Percentiles rank a stretch among this genome's conserved stretches.
Evolutionary conservation across 1,140 invertebrate species (phyloP).

Genomic region (Sitophilus oryzae): DNA sequence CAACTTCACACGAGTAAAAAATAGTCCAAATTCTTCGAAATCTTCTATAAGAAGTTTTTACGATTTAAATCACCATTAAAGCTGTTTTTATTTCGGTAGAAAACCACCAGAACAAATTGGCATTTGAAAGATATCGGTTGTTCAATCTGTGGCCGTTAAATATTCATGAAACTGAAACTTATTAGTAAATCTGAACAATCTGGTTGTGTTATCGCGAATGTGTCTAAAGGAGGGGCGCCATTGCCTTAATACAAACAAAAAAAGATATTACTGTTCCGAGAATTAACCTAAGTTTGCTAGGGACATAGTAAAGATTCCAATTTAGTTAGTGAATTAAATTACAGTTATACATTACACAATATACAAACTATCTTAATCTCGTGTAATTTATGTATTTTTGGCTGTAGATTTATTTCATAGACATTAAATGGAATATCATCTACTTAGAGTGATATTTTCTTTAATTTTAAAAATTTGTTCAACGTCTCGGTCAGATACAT

Average conservation of each 20-base stretch:
- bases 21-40: not conserved
- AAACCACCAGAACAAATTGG: constrained; percentile 9
- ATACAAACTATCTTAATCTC: too few relatives aligned
- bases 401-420: too few relatives aligned
- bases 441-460: too few relatives aligned
- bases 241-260: constrained; percentile 6
- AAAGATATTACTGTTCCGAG: constrained; percentile 7
- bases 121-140: constrained; percentile 16
- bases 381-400: too few relatives aligned
- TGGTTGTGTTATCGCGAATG: constrained; percentile 16
- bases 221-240: constrained; percentile 13
- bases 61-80: not conserved
- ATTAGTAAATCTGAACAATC: constrained; percentile 26
- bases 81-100: not conserved
- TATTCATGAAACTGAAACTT: constrained; percentile 28
- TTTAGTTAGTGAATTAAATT: too few relatives aligned
- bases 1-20: too few relatives aligned
- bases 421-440: too few relatives aligned
- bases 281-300: too few relatives aligned
- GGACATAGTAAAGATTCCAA: too few relatives aligned
- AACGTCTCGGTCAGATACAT: too few relatives aligned
- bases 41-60: not conserved
- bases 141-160: constrained; percentile 16
- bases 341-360: too few relatives aligned
- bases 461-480: too few relatives aligned